Evolutionary conservation across 2,888 invertebrate genomes (phyloP).

Genomic region (Leucoptera coffeella): DNA sequence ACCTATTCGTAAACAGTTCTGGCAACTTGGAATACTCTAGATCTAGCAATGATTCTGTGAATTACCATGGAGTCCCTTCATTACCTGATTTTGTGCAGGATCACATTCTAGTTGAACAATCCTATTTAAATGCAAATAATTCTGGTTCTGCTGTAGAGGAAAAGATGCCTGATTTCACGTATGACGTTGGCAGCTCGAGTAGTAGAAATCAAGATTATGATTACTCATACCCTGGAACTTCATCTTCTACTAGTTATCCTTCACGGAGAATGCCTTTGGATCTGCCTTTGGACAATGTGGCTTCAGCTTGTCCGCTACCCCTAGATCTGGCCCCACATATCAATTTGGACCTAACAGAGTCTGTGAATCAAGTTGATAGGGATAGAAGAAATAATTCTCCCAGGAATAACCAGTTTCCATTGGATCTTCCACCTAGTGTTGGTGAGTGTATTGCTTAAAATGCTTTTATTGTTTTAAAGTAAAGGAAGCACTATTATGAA

Average conservation of each 20-base stretch:
- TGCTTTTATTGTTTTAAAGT: background rate
- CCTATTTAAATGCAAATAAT: constrained; percentile 54
- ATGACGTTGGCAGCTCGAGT: constrained; percentile 34
- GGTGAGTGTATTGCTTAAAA: constrained; percentile 14
- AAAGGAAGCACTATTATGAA: background rate
- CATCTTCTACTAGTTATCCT: constrained; percentile 18
- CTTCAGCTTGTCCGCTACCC: constrained; percentile 20
- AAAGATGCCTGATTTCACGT: constrained; percentile 63
- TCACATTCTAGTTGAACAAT: constrained; percentile 76
- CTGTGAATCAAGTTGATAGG: constrained; percentile 36
- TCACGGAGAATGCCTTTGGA: constrained; percentile 27
- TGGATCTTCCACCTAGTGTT: constrained; percentile 40
- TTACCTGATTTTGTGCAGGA: constrained; percentile 87
- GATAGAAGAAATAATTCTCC: constrained; percentile 39
- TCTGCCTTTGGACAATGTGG: constrained; percentile 26
- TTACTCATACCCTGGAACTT: constrained; percentile 21
- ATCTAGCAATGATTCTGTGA: too few species aligned
- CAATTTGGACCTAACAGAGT: constrained; percentile 40
- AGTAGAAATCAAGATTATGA: constrained; percentile 33
- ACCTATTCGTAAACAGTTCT: constrained; percentile 30
- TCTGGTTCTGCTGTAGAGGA: constrained; percentile 55
- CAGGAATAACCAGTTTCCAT: constrained; percentile 30
- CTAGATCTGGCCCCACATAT: constrained; percentile 31
- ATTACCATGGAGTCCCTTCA: constrained; percentile 55
- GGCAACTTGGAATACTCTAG: too few species aligned